Evolutionary conservation across 2,113 vertebrate genomes (phyloP), one percentile per base, ranked within the genome.

Genomic region (Equus quagga): DNA sequence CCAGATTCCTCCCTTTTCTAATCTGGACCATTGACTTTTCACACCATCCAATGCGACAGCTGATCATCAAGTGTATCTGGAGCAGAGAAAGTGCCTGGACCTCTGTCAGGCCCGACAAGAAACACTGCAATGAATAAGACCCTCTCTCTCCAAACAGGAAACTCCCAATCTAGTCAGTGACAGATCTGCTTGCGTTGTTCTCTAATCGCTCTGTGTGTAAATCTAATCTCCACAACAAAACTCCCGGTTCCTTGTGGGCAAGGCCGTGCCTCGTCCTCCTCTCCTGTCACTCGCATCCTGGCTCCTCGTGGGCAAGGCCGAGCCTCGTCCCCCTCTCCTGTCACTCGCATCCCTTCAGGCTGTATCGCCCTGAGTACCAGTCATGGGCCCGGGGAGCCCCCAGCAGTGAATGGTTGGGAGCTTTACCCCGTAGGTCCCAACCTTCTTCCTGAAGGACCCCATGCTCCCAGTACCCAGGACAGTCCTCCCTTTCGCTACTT

Each of bases 261-360:
- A 90, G 62, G 46, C 56, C 24, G 24, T 12, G 23, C 19, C 17
- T 85, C 60, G 56, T 33, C 41, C 11, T 82, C 60, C 58, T 82
- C 41, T 64, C 5, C 4, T 10, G 19, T 86, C 51, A 72, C 15
- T 44, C 0, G 69, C 10, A 41, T n/a, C 26, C 44, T 0, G 0
- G 64, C 9, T 81, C 64, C 36, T 75, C 33, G 31, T 19, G 21
- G 9, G 36, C 21, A 14, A 90, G 62, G 46, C 56, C 24, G 24
- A 9, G 23, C 19, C 17, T 85, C 60, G 56, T 33, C 41, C 11
- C 78, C 60, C 58, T 82, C 41, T 64, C 5, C 4, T 10, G 19
- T 86, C 51, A 72, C 15, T 44, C 0, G 69, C 10, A 41, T 58
- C 33, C 56, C 18, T 87, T 51, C 46, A 87, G n/a, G 36, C 11